A percentile compares a stretch with the other conserved stretches of the same genome.
Evolutionary conservation across 2,113 vertebrate genomes (phyloP).

Genomic region (Paracanthobrama guichenoti): DNA sequence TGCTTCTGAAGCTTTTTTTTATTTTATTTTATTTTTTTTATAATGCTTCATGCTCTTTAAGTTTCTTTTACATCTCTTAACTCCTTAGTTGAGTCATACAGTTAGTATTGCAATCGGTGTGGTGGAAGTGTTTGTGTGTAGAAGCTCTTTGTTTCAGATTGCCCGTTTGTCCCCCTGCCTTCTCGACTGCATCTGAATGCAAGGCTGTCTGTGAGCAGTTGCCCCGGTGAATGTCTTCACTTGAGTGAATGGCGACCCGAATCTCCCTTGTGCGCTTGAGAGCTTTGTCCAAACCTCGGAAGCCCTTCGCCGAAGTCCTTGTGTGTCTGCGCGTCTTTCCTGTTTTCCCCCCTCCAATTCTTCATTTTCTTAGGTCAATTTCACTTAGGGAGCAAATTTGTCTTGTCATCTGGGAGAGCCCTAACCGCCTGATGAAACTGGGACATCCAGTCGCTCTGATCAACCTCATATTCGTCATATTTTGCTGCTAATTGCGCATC

Average conservation of each 20-base stretch:
- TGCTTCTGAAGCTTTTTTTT: conserved; percentile 8
- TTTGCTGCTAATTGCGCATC: conserved; percentile 75
- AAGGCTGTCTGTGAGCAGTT: conserved; percentile 78
- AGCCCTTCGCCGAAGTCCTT: conserved; percentile 68
- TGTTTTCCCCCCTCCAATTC: conserved; percentile 51
- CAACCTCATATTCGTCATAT: conserved; percentile 74
- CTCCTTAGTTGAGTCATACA: conserved; percentile 66
- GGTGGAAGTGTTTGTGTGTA: conserved; percentile 73
- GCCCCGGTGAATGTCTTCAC: conserved; percentile 69
- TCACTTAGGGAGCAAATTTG: conserved; percentile 56
- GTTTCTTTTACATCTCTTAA: conserved; percentile 69
- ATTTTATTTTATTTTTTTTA: too few species aligned
- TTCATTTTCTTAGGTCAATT: conserved; percentile 73
- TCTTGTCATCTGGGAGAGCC: conserved; percentile 72
- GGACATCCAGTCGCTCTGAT: conserved; percentile 71
- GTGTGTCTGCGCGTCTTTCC: conserved; percentile 55
- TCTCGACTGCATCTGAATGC: conserved; percentile 78
- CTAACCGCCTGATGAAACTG: conserved; percentile 74
- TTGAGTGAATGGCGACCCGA: conserved; percentile 71
- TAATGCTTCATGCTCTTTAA: conserved; percentile 66
- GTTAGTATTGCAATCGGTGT: conserved; percentile 64
- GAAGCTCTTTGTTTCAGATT: conserved; percentile 80
- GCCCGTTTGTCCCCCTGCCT: conserved; percentile 73
- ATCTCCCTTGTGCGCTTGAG: conserved; percentile 72
- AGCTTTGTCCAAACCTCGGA: conserved; percentile 71